Evolutionary conservation across 2,113 vertebrate genomes (phyloP).

Genomic region (Anolis sagrei): DNA sequence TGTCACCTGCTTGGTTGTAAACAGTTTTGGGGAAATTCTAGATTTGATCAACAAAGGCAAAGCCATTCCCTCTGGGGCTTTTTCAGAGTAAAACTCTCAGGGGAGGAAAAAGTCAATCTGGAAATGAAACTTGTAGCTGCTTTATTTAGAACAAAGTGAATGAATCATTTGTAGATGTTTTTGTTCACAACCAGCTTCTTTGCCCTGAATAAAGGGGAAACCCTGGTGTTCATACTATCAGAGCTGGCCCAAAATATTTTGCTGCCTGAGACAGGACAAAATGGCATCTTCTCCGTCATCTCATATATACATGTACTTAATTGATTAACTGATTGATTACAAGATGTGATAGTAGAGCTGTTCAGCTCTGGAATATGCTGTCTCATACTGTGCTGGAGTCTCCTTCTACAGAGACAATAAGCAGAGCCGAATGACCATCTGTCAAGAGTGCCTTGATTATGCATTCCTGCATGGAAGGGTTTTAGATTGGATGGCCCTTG

Average conservation of each 20-base stretch:
- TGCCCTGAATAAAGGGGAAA: background rate
- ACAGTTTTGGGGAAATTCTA: conserved; percentile 72
- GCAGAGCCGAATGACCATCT: no score
- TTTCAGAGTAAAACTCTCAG: conserved; percentile 42
- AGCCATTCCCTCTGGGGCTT: conserved; percentile 51
- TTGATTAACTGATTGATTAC: no score
- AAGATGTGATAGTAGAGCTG: no score
- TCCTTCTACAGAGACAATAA: no score
- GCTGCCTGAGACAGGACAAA: no score
- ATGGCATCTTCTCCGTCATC: no score
- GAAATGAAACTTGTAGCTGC: conserved; percentile 50
- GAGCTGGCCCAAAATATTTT: background rate
- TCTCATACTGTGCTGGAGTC: no score
- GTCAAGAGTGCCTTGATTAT: no score
- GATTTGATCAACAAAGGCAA: conserved; percentile 38
- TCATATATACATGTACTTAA: no score
- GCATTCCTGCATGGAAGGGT: no score
- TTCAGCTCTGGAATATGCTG: no score
- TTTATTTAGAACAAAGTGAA: conserved; percentile 5
- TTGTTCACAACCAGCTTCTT: background rate
- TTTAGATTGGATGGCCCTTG: no score
- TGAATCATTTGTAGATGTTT: background rate
- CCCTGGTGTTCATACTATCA: background rate
- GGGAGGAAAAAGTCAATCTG: conserved; percentile 44
- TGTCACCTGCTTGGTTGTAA: conserved; percentile 58